These are phyloP conservation scores for Apodemia hepburni DNA, from an alignment of 2,888 invertebrate species.

Conservation along the genomic window DNA sequence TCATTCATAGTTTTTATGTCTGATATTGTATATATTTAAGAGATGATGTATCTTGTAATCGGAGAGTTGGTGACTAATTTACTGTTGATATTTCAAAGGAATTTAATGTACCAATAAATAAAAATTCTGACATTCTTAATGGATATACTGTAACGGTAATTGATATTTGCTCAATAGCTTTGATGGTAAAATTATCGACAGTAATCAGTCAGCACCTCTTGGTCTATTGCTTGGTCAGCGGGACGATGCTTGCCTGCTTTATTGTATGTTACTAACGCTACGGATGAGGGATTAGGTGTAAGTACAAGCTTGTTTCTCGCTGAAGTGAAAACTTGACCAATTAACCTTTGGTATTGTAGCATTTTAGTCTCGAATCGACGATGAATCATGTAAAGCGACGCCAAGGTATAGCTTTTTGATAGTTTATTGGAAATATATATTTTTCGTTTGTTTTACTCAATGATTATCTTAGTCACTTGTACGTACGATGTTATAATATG, in stretches of 20 bases:
- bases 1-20: constrained; percentile 34
- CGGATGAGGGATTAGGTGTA: constrained; percentile 63
- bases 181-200: background rate
- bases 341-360: constrained; percentile 79
- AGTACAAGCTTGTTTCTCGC: constrained; percentile 73
- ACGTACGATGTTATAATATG: constrained; percentile 60
- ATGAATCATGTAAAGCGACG: constrained; percentile 73
- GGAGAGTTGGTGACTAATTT: constrained; percentile 35
- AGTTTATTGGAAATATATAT: constrained; percentile 45
- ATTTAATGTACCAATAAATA: background rate
- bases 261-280: constrained; percentile 56
- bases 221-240: constrained; percentile 39
- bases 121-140: background rate
- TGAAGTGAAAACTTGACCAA: constrained; percentile 75
- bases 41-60: constrained; percentile 56
- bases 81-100: constrained; percentile 3
- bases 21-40: constrained; percentile 70
- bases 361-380: constrained; percentile 67
- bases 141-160: background rate
- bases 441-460: constrained; percentile 55
- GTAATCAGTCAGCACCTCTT: constrained; percentile 2
- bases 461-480: constrained; percentile 75
- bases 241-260: constrained; percentile 66
- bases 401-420: constrained; percentile 68
- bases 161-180: constrained; percentile 9